These are phyloP conservation scores for Elachura formosa DNA, from an alignment of 2,113 vertebrate species.

Conservation along the genomic window DNA sequence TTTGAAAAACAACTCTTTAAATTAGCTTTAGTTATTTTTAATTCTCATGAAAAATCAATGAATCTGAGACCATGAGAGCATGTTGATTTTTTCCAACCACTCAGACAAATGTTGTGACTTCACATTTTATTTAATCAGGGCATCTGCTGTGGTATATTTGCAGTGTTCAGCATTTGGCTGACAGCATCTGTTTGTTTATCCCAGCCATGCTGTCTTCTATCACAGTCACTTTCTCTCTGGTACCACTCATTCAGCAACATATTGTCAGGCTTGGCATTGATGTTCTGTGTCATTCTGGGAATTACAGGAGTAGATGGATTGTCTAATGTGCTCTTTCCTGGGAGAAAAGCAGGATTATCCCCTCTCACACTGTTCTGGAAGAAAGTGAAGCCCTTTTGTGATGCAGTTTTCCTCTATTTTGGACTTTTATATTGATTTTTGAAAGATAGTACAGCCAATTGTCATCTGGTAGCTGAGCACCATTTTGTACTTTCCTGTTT, in stretches of 20 bases:
- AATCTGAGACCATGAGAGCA: background rate
- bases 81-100: background rate
- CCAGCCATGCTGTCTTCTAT: conserved; percentile 7
- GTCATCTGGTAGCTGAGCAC: background rate
- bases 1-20: background rate
- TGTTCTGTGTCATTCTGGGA: background rate
- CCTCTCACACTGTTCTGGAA: background rate
- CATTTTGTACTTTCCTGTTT: background rate
- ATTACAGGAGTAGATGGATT: background rate
- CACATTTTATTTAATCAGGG: conserved; percentile 41
- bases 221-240: conserved; percentile 32
- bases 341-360: background rate
- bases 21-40: background rate
- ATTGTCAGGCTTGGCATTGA: conserved; percentile 26
- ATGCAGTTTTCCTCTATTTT: background rate
- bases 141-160: conserved; percentile 28
- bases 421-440: background rate
- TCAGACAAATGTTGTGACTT: conserved; percentile 24
- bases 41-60: background rate
- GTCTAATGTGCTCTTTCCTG: background rate
- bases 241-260: conserved; percentile 23
- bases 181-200: conserved; percentile 55
- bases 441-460: background rate
- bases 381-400: background rate
- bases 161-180: conserved; percentile 24